phyloP scores from a whole-genome alignment of 2,888 invertebrate genomes.

The Hybos culiciformis region DNA sequence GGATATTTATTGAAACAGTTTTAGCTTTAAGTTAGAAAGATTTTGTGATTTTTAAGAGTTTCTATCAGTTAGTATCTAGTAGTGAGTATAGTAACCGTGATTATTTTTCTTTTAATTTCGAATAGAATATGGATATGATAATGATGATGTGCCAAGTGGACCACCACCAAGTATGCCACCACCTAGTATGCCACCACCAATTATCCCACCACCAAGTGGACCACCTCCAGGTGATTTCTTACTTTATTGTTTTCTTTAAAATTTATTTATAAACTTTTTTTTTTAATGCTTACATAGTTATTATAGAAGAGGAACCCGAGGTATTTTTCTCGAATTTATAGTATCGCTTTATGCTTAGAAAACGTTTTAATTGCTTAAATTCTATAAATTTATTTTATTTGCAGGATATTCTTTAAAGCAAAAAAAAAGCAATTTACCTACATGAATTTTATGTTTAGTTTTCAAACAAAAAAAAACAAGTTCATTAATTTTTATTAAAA shows the following conservation, averaged over 20 bases:
- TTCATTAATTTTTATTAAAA: neutral
- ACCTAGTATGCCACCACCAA: conserved; percentile 1
- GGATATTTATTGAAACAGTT: no score
- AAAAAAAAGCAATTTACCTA: no score
- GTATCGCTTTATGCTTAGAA: no score
- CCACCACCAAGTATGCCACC: conserved; percentile 1
- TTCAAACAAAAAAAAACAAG: neutral
- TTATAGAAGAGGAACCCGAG: conserved; percentile 6
- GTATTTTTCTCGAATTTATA: neutral
- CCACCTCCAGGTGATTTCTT: conserved; percentile 32
- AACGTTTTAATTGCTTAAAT: no score
- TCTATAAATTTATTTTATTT: no score
- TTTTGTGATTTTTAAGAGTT: no score
- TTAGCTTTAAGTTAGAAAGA: no score
- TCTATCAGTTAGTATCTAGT: neutral
- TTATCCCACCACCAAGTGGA: conserved; percentile 16
- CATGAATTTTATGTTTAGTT: no score
- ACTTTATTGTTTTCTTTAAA: neutral
- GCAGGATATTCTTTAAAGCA: no score
- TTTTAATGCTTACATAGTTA: conserved; percentile 5
- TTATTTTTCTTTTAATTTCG: neutral
- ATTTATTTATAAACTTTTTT: neutral
- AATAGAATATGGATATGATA: neutral
- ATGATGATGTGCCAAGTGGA: conserved; percentile 1
- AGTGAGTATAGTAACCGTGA: no score